A percentile compares a stretch with the other conserved stretches of the same genome.
phyloP scores from a whole-genome alignment of 2,888 invertebrate genomes.

The Leptarthrus brevirostris region DNA sequence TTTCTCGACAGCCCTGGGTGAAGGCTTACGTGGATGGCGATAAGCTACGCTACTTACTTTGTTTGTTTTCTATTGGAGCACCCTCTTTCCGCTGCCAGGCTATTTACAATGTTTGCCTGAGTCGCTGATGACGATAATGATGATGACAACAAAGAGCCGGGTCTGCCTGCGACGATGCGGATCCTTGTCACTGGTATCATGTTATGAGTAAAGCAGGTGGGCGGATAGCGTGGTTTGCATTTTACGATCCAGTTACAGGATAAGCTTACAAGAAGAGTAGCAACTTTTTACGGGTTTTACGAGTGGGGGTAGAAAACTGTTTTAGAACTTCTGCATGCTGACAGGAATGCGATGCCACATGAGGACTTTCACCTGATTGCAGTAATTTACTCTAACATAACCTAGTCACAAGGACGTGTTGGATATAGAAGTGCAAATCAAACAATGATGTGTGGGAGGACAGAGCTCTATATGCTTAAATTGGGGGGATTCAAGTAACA shows the following conservation, averaged over 20 bases:
- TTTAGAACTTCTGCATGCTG: too few species aligned
- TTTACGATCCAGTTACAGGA: background rate
- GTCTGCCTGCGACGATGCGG: background rate
- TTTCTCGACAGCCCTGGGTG: background rate
- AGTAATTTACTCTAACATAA: slow-evolving; percentile 15
- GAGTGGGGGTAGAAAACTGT: background rate
- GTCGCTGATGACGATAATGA: slow-evolving; percentile 36
- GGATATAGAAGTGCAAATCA: background rate
- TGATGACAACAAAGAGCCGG: slow-evolving; percentile 35
- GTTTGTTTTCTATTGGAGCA: slow-evolving; percentile 4
- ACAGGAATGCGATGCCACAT: too few species aligned
- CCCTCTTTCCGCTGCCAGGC: background rate
- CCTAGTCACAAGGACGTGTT: slow-evolving; percentile 31
- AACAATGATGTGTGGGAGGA: too few species aligned
- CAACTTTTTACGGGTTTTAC: background rate
- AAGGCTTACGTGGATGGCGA: slow-evolving; percentile 9
- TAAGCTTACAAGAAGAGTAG: background rate
- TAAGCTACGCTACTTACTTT: slow-evolving; percentile 1
- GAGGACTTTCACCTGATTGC: background rate
- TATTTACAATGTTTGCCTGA: background rate
- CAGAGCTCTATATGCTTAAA: too few species aligned
- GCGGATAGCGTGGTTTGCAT: slow-evolving; percentile 11
- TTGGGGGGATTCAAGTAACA: too few species aligned
- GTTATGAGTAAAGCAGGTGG: background rate
- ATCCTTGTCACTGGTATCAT: background rate